A percentile compares a stretch with the other conserved stretches of the same genome.
phyloP scores from a whole-genome alignment of 1,140 invertebrate genomes.

The Chionoecetes opilio region DNA sequence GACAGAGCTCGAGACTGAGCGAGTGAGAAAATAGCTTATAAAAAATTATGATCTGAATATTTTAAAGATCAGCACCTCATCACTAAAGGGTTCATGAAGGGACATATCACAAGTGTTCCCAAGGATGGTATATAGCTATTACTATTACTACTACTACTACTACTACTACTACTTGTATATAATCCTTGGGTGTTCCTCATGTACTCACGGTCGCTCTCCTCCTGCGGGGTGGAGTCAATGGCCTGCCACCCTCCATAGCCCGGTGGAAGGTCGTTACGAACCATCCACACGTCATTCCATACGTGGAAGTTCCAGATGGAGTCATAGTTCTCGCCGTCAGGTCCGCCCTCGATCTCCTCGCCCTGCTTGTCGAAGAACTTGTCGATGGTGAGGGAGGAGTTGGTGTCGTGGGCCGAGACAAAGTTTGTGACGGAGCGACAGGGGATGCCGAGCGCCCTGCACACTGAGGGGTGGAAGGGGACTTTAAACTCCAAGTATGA shows the following conservation, averaged over 20 bases:
- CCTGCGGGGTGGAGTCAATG: conserved; percentile 96
- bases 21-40: too few relatives aligned
- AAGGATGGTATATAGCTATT: too few relatives aligned
- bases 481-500: too few relatives aligned
- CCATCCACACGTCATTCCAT: conserved; percentile 94
- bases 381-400: conserved; percentile 85
- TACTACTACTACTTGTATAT: too few relatives aligned
- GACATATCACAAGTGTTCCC: too few relatives aligned
- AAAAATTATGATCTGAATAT: too few relatives aligned
- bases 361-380: conserved; percentile 84
- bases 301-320: conserved; percentile 93
- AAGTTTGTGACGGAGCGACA: conserved; percentile 85
- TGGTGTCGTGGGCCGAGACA: conserved; percentile 85
- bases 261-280: conserved; percentile 88
- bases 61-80: too few relatives aligned
- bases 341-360: conserved; percentile 82
- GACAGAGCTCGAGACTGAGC: too few relatives aligned
- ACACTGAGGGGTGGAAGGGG: conserved; percentile 82
- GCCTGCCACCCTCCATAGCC: conserved; percentile 96
- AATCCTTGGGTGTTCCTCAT: too few relatives aligned
- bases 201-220: conserved; percentile 86
- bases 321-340: conserved; percentile 82
- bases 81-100: too few relatives aligned
- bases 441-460: conserved; percentile 85
- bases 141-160: too few relatives aligned